Evolutionary conservation across 2,113 vertebrate species (phyloP).

Genomic region (Paedocypris sp.): DNA sequence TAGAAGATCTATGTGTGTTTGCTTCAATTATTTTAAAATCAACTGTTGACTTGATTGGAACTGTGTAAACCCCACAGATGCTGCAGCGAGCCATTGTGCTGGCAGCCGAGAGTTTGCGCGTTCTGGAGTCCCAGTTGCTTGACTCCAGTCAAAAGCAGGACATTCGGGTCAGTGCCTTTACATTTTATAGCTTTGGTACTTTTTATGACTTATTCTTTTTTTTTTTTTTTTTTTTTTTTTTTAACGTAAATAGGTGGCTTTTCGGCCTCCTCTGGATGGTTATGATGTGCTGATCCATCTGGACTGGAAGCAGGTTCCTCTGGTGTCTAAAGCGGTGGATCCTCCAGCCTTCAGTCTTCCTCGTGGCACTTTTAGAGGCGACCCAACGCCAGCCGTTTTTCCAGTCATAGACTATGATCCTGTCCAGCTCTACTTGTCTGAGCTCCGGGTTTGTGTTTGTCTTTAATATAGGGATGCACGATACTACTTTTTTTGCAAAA

Average conservation of each 20-base stretch:
- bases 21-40: too few relatives aligned
- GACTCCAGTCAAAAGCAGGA: constrained; percentile 65
- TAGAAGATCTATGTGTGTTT: too few relatives aligned
- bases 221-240: neutral
- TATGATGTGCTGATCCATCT: constrained; percentile 86
- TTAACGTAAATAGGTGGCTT: constrained; percentile 77
- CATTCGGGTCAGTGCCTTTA: constrained; percentile 64
- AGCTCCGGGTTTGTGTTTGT: constrained; percentile 72
- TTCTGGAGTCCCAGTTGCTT: constrained; percentile 76
- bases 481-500: neutral
- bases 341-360: constrained; percentile 51
- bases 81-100: constrained; percentile 74
- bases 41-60: neutral
- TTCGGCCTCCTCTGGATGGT: constrained; percentile 82
- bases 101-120: constrained; percentile 69
- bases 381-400: constrained; percentile 37
- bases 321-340: constrained; percentile 73
- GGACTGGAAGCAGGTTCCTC: constrained; percentile 72
- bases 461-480: neutral
- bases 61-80: constrained; percentile 58
- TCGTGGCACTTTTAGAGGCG: constrained; percentile 55
- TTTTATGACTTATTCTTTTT: neutral
- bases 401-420: constrained; percentile 87
- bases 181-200: neutral
- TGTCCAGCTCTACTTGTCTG: constrained; percentile 70